Conservation (phyloP, 2,888 invertebrate genomes). For the Ametastegia equiseti region DNA sequence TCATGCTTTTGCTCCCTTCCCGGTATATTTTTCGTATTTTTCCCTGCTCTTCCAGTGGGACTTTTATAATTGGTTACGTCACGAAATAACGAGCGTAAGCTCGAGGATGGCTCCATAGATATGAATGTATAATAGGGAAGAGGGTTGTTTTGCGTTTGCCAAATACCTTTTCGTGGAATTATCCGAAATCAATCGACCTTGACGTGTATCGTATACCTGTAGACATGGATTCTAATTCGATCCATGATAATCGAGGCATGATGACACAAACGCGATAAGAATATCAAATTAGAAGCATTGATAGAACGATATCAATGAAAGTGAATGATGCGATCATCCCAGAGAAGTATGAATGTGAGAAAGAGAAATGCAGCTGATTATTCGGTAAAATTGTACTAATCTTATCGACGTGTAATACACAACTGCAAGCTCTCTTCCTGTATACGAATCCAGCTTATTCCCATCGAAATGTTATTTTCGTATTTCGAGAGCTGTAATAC, state of each 20-base stretch:
- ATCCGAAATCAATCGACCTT: not conserved
- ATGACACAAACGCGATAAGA: not conserved
- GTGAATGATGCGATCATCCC: not conserved
- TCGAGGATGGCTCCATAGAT: not conserved
- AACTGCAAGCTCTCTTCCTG: slow-evolving; percentile 11
- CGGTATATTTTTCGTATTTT: not conserved
- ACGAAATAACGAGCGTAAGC: slow-evolving; percentile 17
- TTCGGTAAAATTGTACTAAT: slow-evolving; percentile 9
- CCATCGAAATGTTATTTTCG: not conserved
- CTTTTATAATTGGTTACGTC: slow-evolving; percentile 3
- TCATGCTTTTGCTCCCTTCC: not conserved
- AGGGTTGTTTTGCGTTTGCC: not conserved
- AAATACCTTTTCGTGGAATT: not conserved
- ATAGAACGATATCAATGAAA: not conserved
- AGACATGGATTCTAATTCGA: too few relatives aligned
- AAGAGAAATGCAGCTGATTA: not conserved
- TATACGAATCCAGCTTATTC: not conserved
- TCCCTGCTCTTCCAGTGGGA: too few relatives aligned
- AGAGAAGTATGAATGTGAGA: not conserved
- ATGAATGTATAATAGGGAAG: not conserved
- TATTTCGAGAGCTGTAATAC: not conserved
- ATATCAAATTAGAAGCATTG: not conserved
- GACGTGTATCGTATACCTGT: too few relatives aligned
- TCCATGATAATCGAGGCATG: not conserved
- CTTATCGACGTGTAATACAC: not conserved